phyloP scores from a whole-genome alignment of 2,797 vertebrate species.

The Varecia variegata region DNA sequence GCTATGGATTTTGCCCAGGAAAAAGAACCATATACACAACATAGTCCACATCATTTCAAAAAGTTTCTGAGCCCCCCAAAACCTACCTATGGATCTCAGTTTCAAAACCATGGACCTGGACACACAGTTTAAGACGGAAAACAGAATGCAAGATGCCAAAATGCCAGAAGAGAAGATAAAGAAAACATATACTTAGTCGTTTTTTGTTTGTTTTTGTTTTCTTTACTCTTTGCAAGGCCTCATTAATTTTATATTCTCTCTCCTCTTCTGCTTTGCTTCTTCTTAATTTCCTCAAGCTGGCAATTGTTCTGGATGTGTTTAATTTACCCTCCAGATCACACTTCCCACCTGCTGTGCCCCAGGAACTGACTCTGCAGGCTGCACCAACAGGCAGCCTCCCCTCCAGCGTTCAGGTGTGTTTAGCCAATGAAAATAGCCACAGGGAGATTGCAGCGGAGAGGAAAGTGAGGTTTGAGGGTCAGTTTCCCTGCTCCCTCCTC shows the following conservation, averaged over 20 bases:
- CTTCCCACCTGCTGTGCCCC: not conserved
- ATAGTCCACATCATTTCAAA: not conserved
- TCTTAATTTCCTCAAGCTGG: not conserved
- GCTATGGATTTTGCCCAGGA: not conserved
- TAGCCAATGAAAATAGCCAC: not conserved
- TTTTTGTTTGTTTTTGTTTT: no score
- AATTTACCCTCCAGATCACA: not conserved
- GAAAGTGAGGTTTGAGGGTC: not conserved
- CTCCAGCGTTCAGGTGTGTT: not conserved
- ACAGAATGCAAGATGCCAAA: not conserved
- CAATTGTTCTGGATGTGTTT: not conserved
- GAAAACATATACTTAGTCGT: not conserved
- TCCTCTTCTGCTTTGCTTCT: not conserved
- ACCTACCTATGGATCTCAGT: not conserved
- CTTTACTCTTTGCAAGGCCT: not conserved
- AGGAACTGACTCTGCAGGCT: not conserved
- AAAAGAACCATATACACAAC: not conserved
- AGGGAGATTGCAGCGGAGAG: not conserved
- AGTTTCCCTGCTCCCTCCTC: not conserved
- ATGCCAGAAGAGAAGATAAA: not conserved
- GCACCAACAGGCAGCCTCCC: not conserved
- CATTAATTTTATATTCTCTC: slow-evolving; percentile 4
- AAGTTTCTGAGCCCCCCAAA: not conserved
- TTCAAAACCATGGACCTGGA: not conserved
- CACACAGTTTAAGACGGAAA: not conserved